Percentiles rank a stretch among this genome's conserved stretches.
Evolutionary conservation across 92 coral and sea anemone species (phyloP).

Genomic region (Actinernus sp.): DNA sequence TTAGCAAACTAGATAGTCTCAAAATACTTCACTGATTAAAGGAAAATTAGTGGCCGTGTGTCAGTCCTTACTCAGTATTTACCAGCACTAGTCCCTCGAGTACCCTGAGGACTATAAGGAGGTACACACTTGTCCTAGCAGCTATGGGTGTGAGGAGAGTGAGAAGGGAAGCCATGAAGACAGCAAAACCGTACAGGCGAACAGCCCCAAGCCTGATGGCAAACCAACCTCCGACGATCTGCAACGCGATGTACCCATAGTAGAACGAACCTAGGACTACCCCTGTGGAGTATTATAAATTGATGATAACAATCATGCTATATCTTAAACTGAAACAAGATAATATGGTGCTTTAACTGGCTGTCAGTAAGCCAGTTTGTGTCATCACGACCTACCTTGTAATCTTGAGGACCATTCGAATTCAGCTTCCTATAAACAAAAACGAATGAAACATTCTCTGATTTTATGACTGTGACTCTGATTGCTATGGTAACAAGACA

Average conservation of each 20-base stretch:
- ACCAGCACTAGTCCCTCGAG: constrained; percentile 89
- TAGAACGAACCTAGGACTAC: constrained; percentile 91
- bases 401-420: constrained; percentile 79
- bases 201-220: constrained; percentile 88
- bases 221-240: constrained; percentile 89
- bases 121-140: constrained; percentile 74
- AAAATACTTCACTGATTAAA: no score
- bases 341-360: no score
- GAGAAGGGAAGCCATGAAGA: constrained; percentile 67
- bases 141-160: constrained; percentile 86
- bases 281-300: constrained; percentile 49
- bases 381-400: no score
- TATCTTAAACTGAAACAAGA: no score
- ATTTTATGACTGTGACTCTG: no score
- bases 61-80: constrained; percentile 22
- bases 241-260: constrained; percentile 87
- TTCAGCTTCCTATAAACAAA: constrained; percentile 70
- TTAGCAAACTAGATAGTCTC: no score
- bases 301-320: no score
- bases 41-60: no score
- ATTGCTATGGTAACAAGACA: no score
- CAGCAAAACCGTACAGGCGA: constrained; percentile 79
- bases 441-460: no score
- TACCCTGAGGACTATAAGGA: constrained; percentile 67
- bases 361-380: no score